A percentile compares a stretch with the other conserved stretches of the same genome.
phyloP scores from a whole-genome alignment of 1,140 invertebrate genomes.

The Eubasilissa regina region DNA sequence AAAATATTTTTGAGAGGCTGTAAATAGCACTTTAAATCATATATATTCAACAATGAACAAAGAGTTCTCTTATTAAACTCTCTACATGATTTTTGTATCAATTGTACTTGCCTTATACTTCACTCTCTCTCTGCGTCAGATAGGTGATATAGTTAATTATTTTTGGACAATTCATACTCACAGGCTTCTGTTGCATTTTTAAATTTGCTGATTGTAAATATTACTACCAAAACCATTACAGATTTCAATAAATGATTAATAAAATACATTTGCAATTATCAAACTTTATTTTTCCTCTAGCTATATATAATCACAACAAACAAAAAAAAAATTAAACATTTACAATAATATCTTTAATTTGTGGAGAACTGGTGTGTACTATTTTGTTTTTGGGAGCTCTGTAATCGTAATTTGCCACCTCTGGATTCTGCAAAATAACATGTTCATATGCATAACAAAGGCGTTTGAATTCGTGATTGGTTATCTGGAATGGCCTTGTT shows the following conservation, averaged over 20 bases:
- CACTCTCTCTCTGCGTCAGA: too few relatives aligned
- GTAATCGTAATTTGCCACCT: constrained; percentile 80
- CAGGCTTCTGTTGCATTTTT: too few relatives aligned
- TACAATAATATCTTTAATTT: not conserved
- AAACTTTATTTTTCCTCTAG: constrained; percentile 7
- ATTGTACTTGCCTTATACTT: too few relatives aligned
- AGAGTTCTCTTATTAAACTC: too few relatives aligned
- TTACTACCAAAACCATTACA: too few relatives aligned
- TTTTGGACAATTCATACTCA: too few relatives aligned
- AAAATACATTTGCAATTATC: not conserved
- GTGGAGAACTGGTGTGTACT: not conserved
- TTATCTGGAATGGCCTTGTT: constrained; percentile 79
- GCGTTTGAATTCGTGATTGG: constrained; percentile 84
- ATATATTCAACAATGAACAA: too few relatives aligned
- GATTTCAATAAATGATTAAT: not conserved
- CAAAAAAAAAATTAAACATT: not conserved
- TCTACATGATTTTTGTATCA: too few relatives aligned
- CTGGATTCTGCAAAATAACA: constrained; percentile 81
- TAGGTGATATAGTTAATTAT: too few relatives aligned
- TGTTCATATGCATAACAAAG: constrained; percentile 85
- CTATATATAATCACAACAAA: constrained; percentile 4
- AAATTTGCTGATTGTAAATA: too few relatives aligned
- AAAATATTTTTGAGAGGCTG: too few relatives aligned
- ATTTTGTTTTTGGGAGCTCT: constrained; percentile 71
- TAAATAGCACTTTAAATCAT: too few relatives aligned